These are phyloP conservation scores for Nothocercus nigrocapillus DNA, from an alignment of 2,113 vertebrate species.

Conservation along the genomic window DNA sequence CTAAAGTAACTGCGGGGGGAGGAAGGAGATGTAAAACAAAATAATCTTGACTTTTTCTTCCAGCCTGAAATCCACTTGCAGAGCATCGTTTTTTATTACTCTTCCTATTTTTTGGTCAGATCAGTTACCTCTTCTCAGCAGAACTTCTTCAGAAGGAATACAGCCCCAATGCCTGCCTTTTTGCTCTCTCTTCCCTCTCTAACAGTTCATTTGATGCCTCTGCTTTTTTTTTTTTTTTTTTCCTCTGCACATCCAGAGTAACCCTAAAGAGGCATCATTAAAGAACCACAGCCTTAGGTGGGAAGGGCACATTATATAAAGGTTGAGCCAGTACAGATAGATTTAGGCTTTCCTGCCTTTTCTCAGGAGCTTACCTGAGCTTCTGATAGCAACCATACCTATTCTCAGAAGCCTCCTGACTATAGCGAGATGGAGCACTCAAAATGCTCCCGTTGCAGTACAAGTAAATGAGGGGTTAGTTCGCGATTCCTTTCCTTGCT, in stretches of 20 bases:
- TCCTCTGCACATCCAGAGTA: accelerated
- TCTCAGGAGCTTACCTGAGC: not conserved
- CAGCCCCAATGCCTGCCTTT: not conserved
- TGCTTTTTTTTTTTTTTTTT: not conserved
- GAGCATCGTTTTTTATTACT: not conserved
- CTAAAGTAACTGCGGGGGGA: not conserved
- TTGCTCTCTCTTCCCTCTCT: not conserved
- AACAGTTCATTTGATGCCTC: not conserved
- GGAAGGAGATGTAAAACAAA: not conserved
- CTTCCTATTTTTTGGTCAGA: not conserved
- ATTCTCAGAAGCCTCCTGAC: too few relatives aligned
- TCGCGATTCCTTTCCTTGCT: slow-evolving; percentile 32
- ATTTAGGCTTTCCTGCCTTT: accelerated
- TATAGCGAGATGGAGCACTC: not conserved
- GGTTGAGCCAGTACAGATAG: not conserved
- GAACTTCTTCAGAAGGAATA: not conserved
- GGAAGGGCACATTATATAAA: accelerated
- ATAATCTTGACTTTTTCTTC: not conserved
- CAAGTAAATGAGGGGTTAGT: accelerated
- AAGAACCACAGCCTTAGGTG: not conserved
- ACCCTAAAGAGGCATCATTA: not conserved
- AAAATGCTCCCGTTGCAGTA: not conserved
- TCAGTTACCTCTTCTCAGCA: not conserved
- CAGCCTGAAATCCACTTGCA: not conserved
- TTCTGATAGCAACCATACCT: not conserved